These are phyloP conservation scores for Drosophila lutescens DNA, from an alignment of 2,888 invertebrate species.

Conservation along the genomic window DNA sequence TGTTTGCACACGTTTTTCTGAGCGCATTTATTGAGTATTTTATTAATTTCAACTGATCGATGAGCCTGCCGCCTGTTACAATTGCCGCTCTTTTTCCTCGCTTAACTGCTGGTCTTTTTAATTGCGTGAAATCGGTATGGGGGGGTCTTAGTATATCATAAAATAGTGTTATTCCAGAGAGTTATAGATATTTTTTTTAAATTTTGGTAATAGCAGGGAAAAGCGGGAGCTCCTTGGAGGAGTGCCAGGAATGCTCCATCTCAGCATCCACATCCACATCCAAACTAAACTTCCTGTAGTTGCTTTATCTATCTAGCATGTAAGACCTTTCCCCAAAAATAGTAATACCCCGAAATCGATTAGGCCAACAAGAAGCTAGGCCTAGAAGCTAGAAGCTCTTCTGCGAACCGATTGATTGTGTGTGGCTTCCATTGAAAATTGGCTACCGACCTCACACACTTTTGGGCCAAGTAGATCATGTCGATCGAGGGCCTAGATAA, in stretches of 20 bases:
- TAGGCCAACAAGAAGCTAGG: not conserved
- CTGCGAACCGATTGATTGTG: slow-evolving; percentile 67
- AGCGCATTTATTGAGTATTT: slow-evolving; percentile 78
- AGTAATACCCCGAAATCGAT: slow-evolving; percentile 18
- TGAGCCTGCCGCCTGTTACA: slow-evolving; percentile 49
- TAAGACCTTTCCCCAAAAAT: not conserved
- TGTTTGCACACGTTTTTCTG: slow-evolving; percentile 80
- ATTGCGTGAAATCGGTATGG: slow-evolving; percentile 16
- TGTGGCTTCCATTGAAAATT: slow-evolving; percentile 62
- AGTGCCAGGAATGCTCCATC: not conserved
- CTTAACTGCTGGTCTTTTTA: slow-evolving; percentile 24
- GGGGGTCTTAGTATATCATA: not conserved
- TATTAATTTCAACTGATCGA: slow-evolving; percentile 80
- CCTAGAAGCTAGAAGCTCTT: slow-evolving; percentile 26
- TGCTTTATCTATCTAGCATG: not conserved
- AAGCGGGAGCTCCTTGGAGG: not conserved
- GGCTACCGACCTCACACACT: slow-evolving; percentile 52
- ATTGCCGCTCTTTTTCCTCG: slow-evolving; percentile 11
- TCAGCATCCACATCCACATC: not conserved
- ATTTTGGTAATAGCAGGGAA: not conserved
- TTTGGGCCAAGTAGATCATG: slow-evolving; percentile 37
- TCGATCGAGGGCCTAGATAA: slow-evolving; percentile 55
- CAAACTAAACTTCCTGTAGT: not conserved
- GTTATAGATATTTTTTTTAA: not conserved
- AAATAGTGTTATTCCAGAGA: no score